Base-by-base conservation (phyloP, 2,888 invertebrate genomes). In the Sycophila texana region DNA sequence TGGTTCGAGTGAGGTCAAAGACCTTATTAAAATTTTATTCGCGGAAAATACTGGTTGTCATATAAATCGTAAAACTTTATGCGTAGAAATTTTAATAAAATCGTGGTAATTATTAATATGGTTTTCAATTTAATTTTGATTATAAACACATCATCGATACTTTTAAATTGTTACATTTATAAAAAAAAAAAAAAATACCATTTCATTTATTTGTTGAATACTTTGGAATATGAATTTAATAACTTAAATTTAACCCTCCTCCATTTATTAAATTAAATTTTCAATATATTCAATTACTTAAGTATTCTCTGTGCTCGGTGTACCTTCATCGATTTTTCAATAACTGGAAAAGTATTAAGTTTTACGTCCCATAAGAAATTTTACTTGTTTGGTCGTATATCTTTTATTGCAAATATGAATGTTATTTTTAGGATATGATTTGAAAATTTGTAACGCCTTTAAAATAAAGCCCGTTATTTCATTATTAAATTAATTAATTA, bases 21-120 rank as follows among this genome's bases (percentile, higher is more conserved):
- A 51, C 51, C 55, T 16, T 39, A 65, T 63, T 65, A 39, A 30
- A 73, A 73, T 73, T 73, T 73, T 20, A 65, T 20, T 20, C 16
- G 14, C 51, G 47, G 26, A n/a, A 53, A 14, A 53, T n/a, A 14
- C n/a, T 53, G 53, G 10, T 39, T 39, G 39, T 39, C 39, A 39
- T 39, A 39, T 39, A 39, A 39, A 39, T 10, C 39, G 39, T 39
- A 39, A 39, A 39, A 39, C 39, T 7, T 39, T 39, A 39, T 39
- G 10, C 10, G 10, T 39, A 39, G 39, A 39, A 39, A 39, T 39
- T 39, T 39, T 39, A 39, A 39, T 39, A 39, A 39, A 39, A 39
- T 39, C 39, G 39, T 10, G 14, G 22, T 14, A 51, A 66, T 71
- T 71, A 39, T 39, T 39, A 39, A 39, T 18, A 39, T 57, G 16